Evolutionary conservation across 2,113 vertebrate genomes (phyloP).

Genomic region (Rhea americana): DNA sequence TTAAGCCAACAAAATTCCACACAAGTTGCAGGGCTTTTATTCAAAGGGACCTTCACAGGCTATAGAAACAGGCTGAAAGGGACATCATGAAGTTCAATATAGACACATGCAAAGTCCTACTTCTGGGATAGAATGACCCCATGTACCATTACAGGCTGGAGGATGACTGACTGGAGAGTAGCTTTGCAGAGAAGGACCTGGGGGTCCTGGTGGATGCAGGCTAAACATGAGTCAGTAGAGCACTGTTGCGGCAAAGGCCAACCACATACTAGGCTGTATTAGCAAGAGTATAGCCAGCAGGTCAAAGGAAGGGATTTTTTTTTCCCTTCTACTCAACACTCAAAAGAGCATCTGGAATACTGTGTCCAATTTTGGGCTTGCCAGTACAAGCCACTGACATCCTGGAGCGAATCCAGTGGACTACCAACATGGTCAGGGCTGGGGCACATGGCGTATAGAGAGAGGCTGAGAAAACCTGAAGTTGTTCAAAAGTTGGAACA

Average conservation of each 20-base stretch:
- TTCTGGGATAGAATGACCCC: background rate
- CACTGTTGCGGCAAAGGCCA: background rate
- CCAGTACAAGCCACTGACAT: background rate
- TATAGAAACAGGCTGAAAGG: background rate
- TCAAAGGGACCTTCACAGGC: background rate
- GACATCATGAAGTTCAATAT: background rate
- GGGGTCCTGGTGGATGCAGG: background rate
- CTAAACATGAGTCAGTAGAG: rapidly evolving
- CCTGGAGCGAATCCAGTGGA: rapidly evolving
- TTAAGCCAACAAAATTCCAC: background rate
- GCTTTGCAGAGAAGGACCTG: too few species aligned
- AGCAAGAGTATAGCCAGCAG: background rate
- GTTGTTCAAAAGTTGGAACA: background rate
- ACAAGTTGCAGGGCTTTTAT: background rate
- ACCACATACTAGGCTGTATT: background rate
- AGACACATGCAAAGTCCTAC: background rate
- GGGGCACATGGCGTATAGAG: rapidly evolving
- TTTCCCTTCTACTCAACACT: background rate
- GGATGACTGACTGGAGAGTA: background rate
- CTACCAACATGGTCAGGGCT: background rate
- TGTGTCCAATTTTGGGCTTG: background rate
- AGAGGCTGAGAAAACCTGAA: background rate
- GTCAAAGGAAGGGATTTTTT: too few species aligned
- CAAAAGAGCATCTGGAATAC: background rate
- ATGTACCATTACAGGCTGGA: background rate